phyloP scores from a whole-genome alignment of 2,113 vertebrate genomes.

The Monarcha castaneiventris region DNA sequence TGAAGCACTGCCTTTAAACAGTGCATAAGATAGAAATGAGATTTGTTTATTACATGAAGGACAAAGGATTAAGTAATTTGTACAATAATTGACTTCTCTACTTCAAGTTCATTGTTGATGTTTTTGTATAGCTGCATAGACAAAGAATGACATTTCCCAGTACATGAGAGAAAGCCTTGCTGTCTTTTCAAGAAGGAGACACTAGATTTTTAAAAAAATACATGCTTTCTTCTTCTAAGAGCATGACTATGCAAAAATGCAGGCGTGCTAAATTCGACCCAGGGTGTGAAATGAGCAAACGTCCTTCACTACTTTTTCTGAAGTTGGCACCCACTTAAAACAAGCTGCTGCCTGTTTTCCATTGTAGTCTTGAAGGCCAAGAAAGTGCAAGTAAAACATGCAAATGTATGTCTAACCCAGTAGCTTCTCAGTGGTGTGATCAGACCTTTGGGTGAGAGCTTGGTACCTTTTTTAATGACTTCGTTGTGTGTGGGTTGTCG shows the following conservation, averaged over 20 bases:
- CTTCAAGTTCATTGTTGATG: background rate
- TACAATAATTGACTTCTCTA: background rate
- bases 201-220: background rate
- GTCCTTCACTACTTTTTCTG: background rate
- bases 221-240: background rate
- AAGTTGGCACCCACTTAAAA: background rate
- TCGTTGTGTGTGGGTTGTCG: background rate
- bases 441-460: background rate
- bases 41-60: background rate
- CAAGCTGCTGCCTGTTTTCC: background rate
- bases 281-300: background rate
- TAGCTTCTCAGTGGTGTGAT: background rate
- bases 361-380: background rate
- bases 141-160: background rate
- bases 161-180: background rate
- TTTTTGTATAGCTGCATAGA: background rate
- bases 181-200: background rate
- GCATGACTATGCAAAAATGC: background rate
- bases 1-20: background rate
- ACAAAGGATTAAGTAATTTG: background rate
- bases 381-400: background rate
- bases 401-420: background rate
- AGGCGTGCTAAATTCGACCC: background rate
- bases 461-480: rapidly evolving
- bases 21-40: background rate